A percentile compares a stretch with the other conserved stretches of the same genome.
Evolutionary conservation across 1,140 invertebrate genomes (phyloP).

Genomic region (Dufourea novaeangliae): DNA sequence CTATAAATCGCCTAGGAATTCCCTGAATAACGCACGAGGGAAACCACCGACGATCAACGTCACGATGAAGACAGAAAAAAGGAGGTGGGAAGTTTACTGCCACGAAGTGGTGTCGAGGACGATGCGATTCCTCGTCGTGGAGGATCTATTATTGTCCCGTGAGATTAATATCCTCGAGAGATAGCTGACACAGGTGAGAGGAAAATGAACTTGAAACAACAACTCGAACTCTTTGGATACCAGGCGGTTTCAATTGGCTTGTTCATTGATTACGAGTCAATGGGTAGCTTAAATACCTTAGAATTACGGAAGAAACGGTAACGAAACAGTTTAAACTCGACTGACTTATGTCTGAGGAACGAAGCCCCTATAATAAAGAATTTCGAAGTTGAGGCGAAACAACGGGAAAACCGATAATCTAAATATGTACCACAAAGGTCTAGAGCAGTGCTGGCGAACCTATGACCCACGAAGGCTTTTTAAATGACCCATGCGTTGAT

Average conservation of each 20-base stretch:
- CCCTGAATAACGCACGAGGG: constrained; percentile 2
- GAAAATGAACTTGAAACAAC: not conserved
- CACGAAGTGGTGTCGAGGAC: constrained; percentile 19
- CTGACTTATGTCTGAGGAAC: too few relatives aligned
- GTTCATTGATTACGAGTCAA: too few relatives aligned
- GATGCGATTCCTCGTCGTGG: constrained; percentile 4
- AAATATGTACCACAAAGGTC: too few relatives aligned
- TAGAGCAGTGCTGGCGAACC: too few relatives aligned
- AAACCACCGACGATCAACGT: not conserved
- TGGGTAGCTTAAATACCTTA: too few relatives aligned
- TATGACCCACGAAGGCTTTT: too few relatives aligned
- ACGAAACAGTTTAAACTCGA: too few relatives aligned
- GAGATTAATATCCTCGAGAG: constrained; percentile 7
- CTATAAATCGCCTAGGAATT: constrained; percentile 25
- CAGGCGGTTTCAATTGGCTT: not conserved
- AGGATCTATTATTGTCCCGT: constrained; percentile 9
- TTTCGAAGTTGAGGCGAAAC: too few relatives aligned
- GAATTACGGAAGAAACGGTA: too few relatives aligned
- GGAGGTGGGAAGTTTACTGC: constrained; percentile 7
- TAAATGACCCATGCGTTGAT: too few relatives aligned
- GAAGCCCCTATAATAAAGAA: too few relatives aligned
- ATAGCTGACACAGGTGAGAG: not conserved
- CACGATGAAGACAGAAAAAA: not conserved
- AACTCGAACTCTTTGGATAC: not conserved
- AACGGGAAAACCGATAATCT: too few relatives aligned